These are phyloP conservation scores for Pseudocheirus occidentalis DNA, from an alignment of 2,797 vertebrate genomes.

Conservation along the genomic window DNA sequence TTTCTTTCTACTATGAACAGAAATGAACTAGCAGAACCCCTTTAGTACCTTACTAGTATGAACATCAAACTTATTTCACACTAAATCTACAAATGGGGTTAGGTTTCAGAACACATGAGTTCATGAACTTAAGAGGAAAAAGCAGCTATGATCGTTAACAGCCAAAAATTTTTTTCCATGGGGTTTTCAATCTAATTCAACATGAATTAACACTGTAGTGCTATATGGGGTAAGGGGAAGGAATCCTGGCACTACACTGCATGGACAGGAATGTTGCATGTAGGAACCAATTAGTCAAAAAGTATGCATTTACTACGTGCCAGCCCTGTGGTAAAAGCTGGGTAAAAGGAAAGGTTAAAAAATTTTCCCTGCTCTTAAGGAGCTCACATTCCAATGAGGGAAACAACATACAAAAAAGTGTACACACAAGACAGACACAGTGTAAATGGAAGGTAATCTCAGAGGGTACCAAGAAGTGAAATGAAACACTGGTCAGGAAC, in stretches of 20 bases:
- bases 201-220: background rate
- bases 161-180: background rate
- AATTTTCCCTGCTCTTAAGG: background rate
- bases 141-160: background rate
- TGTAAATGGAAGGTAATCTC: background rate
- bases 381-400: background rate
- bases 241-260: background rate
- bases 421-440: background rate
- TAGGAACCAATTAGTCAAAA: background rate
- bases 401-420: background rate
- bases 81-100: background rate
- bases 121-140: background rate
- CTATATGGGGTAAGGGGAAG: background rate
- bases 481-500: background rate
- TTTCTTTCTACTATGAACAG: background rate
- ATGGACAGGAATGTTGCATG: background rate
- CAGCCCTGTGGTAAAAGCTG: background rate
- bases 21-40: background rate
- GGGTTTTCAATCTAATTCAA: background rate
- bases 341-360: background rate
- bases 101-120: background rate
- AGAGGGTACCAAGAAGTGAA: background rate
- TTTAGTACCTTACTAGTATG: background rate
- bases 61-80: background rate
- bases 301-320: background rate